Evolutionary conservation across 2,113 vertebrate genomes (phyloP), one percentile per base, ranked within the genome.

Genomic region (Grantiella picta): DNA sequence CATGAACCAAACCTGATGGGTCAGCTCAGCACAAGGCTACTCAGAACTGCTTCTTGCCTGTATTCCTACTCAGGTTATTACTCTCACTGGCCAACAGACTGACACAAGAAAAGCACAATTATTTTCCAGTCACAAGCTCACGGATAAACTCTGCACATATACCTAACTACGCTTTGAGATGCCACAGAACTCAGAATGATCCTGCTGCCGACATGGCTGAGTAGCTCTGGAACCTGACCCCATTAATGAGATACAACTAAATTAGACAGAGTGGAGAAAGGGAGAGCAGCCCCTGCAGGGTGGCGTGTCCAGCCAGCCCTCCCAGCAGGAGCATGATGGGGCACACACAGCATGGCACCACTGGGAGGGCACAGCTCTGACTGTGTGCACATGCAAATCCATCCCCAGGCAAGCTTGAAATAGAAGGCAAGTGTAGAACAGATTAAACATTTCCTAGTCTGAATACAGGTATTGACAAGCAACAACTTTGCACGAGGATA

Each of bases 221-320:
- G 38, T 2, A 66, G 81, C 38, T 40, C 69, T 45, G 36, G 82
- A 66, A 68, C 35, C n/a, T 12, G 7, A 79, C 14, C 20, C 13
- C 60, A 27, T 36, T 72, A 78, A 31, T 19, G 17, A 90, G 73
- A 75, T 11, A 15, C 33, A 94, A 56, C 59, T 60, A 17, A 54
- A 86, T 73, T 71, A 35, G 0, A 2, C 16, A 16, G 1, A 60
- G 10, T 4, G 3, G 16, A 80, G 69, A 42, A 50, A 68, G 42
- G 29, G n/a, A 64, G 38, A 45, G 40, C 3, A 16, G 61, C 20
- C 13, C 15, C n/a, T 47, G 8, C 0, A 0, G 38, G 19, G 13
- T 1, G 9, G 33, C 0, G 0, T 7, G 13, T 16, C 42, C 66
- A 50, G n/a, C 8, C 22, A 28, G 28, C 35, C 28, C 52, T 35